Evolutionary conservation across 2,888 invertebrate species (phyloP), one percentile per base, ranked within the genome.

Genomic region (Xanthorhoe designata): DNA sequence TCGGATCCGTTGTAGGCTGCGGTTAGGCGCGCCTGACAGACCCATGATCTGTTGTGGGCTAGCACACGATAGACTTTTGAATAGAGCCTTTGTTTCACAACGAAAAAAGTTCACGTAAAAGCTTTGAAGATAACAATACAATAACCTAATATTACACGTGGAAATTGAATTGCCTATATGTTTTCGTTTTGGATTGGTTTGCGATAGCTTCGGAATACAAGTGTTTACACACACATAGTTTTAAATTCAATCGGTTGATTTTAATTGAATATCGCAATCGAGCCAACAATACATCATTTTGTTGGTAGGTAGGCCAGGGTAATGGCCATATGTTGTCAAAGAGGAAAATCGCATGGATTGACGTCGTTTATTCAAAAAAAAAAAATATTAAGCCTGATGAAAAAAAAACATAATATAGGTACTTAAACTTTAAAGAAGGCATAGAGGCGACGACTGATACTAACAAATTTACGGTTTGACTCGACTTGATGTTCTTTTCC

Each of bases 1-100:
- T 76, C 75, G 81, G 76, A 82, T 84, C 79, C 83, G 82, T 78
- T 84, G 85, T 82, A 86, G 82, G 83, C 80, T 90, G 91, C 82
- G 91, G 91, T 89, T 79, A 78, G 69, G 77, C 80, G 76, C 78
- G 78, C 75, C 86, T 88, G 91, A 90, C 89, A 88, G 86, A 80
- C 75, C 80, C 86, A 84, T 83, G 86, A 85, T 87, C 82, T 80
- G 82, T 85, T 84, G 85, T 80, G 81, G 84, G 82, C 78, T 80
- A 82, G 83, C 79, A 79, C 75, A 78, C 84, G 85, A 88, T 88
- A 84, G 82, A 88, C 82, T 87, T 87, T 87, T 83, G 81, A 86
- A 85, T 83, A 80, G 76, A 80, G 75, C 80, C 81, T 85, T 89
- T 88, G 85, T 86, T 87, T 83, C 74, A 66, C 64, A 77, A 75